Evolutionary conservation across 35 echinoderm and acorn worm species (phyloP), one percentile per base, ranked within the genome.

Genomic region (Anneissia japonica): DNA sequence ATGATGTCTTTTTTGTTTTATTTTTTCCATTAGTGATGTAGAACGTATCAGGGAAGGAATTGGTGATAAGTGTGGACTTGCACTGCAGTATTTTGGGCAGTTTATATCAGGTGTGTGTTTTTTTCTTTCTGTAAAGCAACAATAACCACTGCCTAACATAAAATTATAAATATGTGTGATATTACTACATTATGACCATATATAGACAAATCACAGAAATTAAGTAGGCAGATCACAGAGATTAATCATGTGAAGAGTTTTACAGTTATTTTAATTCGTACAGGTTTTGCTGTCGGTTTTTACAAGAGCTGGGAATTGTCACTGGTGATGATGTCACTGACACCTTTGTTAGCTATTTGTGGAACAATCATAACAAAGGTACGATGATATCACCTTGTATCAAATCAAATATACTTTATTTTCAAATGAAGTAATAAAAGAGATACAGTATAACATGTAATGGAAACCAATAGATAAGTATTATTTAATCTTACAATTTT

Each of bases 21-120:
- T 87, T 79, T n/a, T 36, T 31, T 74, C 34, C 0, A 43, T 76
- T 46, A 99, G 92, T 72, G 96, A 99, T 74, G 87, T 99, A 30
- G 79, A 91, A 73, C 94, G 94, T 83, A 99, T 99, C 29, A 86
- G 84, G 37, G 31, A 74, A 74, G 96, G 96, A 3, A 91, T 93
- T 41, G 96, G 96, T 30, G 87, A 90, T 89, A 99, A 99, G 89
- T 30, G 91, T 36, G 92, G 89, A 9, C 37, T 87, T 11, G 34
- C 83, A 33, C 37, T 94, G 17, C 90, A 94, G 77, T 88, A 64
- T 64, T 9, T 64, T 26, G 51, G 51, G 1, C 51, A 64, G 19
- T 64, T 64, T 23, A 64, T 64, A 64, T 9, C 51, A 19, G 51
- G 51, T 64, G 19, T 19, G 51, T 19, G 14, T 7, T 45, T 45